phyloP scores from a whole-genome alignment of 2,797 vertebrate species.

The Gymnopithys bicolor region DNA sequence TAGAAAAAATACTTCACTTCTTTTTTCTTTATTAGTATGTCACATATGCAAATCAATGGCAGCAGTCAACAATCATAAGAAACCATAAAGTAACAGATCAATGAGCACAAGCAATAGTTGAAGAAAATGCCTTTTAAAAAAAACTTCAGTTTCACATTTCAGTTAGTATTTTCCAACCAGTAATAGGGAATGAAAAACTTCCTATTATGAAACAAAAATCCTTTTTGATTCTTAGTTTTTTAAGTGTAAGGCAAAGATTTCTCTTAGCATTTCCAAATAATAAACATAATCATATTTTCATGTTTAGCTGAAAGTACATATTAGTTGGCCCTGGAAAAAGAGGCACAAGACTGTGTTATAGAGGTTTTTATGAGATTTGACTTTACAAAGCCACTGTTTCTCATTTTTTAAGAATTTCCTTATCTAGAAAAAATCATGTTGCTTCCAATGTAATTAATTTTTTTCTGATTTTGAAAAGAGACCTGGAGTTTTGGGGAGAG shows the following conservation, averaged over 20 bases:
- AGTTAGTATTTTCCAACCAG: not conserved
- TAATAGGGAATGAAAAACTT: not conserved
- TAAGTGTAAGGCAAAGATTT: not conserved
- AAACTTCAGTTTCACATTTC: not conserved
- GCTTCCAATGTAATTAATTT: not conserved
- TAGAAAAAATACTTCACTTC: not conserved
- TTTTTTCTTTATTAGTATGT: not conserved
- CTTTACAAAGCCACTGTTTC: not conserved
- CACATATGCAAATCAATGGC: not conserved
- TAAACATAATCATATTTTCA: not conserved
- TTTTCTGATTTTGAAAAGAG: constrained; percentile 1
- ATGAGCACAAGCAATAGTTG: not conserved
- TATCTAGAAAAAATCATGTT: not conserved
- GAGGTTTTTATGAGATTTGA: not conserved
- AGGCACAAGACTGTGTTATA: not conserved
- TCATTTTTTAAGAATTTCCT: not conserved
- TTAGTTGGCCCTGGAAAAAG: not conserved
- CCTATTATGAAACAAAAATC: not conserved
- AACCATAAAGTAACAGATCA: not conserved
- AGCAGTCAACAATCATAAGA: not conserved
- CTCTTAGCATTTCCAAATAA: not conserved
- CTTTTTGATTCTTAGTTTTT: not conserved
- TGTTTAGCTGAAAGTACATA: not conserved
- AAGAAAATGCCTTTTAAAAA: not conserved
- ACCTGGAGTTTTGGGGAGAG: not conserved